These are phyloP conservation scores for Contarinia nasturtii DNA, from an alignment of 1,140 invertebrate species.

Conservation along the genomic window DNA sequence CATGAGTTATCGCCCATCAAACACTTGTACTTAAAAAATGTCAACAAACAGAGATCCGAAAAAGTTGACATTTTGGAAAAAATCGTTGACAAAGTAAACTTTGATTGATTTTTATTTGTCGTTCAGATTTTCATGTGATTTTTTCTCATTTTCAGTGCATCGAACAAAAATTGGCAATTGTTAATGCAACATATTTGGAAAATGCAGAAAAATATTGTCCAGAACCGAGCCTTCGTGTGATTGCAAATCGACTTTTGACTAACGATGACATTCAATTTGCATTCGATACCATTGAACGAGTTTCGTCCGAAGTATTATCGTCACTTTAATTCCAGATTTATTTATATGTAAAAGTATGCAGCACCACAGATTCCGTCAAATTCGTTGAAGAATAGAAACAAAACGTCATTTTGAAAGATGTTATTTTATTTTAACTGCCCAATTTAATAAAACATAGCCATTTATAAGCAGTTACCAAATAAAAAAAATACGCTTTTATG, in stretches of 20 bases:
- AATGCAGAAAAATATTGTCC: constrained; percentile 36
- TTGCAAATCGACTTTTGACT: constrained; percentile 35
- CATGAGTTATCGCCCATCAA: constrained; percentile 54
- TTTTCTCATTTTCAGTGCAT: constrained; percentile 26
- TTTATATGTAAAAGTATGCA: no score
- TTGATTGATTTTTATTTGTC: background rate
- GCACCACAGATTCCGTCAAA: no score
- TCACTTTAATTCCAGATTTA: no score
- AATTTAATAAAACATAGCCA: no score
- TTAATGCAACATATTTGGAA: constrained; percentile 40
- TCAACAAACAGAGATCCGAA: constrained; percentile 28
- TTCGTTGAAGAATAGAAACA: no score
- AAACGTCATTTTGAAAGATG: no score
- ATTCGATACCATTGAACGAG: constrained; percentile 23
- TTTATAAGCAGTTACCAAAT: no score
- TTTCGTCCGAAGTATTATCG: constrained; percentile 7
- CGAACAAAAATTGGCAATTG: constrained; percentile 37
- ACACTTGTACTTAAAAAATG: constrained; percentile 46
- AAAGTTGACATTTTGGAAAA: constrained; percentile 29
- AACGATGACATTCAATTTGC: constrained; percentile 30
- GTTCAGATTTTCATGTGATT: background rate
- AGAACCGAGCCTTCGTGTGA: constrained; percentile 40
- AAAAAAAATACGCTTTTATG: no score
- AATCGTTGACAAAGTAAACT: constrained; percentile 27
- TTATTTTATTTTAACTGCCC: no score